Evolutionary conservation across 2,888 invertebrate species (phyloP), one percentile per base, ranked within the genome.

Genomic region (Papilio gigon): DNA sequence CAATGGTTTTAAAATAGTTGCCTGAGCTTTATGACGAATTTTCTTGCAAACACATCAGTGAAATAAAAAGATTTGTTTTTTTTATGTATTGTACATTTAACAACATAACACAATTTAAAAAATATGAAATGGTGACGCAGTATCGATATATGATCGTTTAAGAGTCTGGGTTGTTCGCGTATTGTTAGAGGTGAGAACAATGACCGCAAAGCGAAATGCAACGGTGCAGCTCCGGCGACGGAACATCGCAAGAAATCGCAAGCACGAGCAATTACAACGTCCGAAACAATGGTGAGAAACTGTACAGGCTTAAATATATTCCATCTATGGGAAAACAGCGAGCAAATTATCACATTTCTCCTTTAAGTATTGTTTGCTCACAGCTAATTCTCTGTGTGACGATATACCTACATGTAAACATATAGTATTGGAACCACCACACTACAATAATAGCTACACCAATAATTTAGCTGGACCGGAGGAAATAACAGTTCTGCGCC

Each of bases 251-350:
- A 81, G 78, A 80, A 81, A 84, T 85, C 83, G 86, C 86, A 86
- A 86, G 78, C 81, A 78, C 79, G 76, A 78, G 80, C 85, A 84
- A 87, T 88, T 84, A 87, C 81, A 77, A 73, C 74, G 77, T 74
- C 72, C 73, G 68, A 75, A 75, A 89, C 89, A 90, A 90, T 89
- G 78, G 86, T 89, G 89, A 79, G 89, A 89, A 87, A 82, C 75
- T 76, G 75, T 78, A 76, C 77, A 83, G 83, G 86, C 85, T 81
- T 81, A 86, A 86, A 83, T 84, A 83, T 78, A 79, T 80, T 77
- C 75, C 75, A 56, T 75, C 70, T 81, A 78, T 84, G 86, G 85
- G 83, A 87, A 87, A 84, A 80, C 76, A 79, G 78, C 77, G 79
- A 78, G 83, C 79, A 84, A 86, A 85, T 84, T 77, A 81, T 82